A percentile compares a stretch with the other conserved stretches of the same genome.
These are phyloP conservation scores for Cercopithecus mona DNA, from an alignment of 2,113 vertebrate genomes.

Conservation along the genomic window DNA sequence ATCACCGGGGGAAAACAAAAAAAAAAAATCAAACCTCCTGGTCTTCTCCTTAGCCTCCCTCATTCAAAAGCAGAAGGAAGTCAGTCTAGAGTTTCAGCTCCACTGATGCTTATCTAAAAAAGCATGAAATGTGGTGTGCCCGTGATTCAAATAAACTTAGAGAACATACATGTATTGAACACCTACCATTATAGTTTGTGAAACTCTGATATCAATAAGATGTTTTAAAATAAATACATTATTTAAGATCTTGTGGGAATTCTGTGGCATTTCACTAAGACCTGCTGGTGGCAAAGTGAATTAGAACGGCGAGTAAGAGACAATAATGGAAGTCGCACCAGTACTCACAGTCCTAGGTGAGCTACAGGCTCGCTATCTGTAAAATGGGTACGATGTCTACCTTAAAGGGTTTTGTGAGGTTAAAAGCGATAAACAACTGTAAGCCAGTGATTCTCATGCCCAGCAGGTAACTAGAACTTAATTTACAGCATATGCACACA, in stretches of 20 bases:
- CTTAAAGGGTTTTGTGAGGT: background rate
- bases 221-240: accelerated
- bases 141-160: accelerated
- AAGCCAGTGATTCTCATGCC: background rate
- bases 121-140: accelerated
- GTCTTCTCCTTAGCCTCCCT: background rate
- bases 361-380: background rate
- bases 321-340: accelerated
- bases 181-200: accelerated
- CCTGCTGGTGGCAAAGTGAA: no score
- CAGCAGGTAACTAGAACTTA: accelerated
- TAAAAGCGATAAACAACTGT: accelerated
- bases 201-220: background rate
- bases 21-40: conserved; percentile 53
- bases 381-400: accelerated
- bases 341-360: accelerated
- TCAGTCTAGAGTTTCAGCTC: background rate
- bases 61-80: conserved; percentile 72
- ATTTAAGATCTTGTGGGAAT: background rate
- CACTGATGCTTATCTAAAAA: background rate
- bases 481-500: background rate
- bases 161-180: accelerated
- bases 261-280: accelerated
- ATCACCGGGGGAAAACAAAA: background rate
- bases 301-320: background rate